Percentiles rank a stretch among this genome's conserved stretches.
These are phyloP conservation scores for Biston betularia DNA, from an alignment of 2,888 invertebrate genomes.

Conservation along the genomic window DNA sequence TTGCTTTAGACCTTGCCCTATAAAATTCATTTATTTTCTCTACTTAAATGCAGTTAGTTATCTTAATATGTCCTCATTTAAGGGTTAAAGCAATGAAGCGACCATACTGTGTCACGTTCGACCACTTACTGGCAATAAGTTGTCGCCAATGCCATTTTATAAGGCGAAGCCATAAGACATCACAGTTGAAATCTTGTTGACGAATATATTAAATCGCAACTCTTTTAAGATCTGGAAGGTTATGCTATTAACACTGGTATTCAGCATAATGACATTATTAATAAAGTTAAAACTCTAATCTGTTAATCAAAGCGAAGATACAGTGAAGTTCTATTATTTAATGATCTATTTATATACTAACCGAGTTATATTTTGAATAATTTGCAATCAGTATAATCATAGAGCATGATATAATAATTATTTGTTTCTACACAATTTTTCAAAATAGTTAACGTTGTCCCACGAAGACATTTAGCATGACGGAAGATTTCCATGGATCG, in stretches of 20 bases:
- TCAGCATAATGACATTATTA: conserved; percentile 19
- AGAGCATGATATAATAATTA: not conserved
- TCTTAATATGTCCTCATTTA: conserved; percentile 25
- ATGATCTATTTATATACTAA: not conserved
- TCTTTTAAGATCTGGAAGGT: conserved; percentile 3
- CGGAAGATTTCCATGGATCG: not conserved
- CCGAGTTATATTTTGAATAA: conserved; percentile 3
- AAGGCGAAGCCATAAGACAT: conserved; percentile 32
- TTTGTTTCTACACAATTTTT: not conserved
- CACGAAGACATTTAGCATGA: not conserved
- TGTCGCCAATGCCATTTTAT: conserved; percentile 4
- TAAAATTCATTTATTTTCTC: conserved; percentile 30
- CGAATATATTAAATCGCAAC: conserved; percentile 18
- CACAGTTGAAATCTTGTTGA: conserved; percentile 29
- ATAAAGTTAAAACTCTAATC: conserved; percentile 1
- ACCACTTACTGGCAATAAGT: conserved; percentile 23
- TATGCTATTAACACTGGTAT: conserved; percentile 1
- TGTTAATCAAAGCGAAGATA: not conserved
- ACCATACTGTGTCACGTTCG: conserved; percentile 16
- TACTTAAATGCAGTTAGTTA: conserved; percentile 6
- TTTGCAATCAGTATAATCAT: not conserved
- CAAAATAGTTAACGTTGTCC: not conserved
- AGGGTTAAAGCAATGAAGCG: conserved; percentile 82
- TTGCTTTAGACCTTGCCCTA: conserved; percentile 80
- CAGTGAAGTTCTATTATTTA: conserved; percentile 1